Base-by-base conservation (phyloP, 2,888 invertebrate genomes). In the Drosophila emarginata region DNA sequence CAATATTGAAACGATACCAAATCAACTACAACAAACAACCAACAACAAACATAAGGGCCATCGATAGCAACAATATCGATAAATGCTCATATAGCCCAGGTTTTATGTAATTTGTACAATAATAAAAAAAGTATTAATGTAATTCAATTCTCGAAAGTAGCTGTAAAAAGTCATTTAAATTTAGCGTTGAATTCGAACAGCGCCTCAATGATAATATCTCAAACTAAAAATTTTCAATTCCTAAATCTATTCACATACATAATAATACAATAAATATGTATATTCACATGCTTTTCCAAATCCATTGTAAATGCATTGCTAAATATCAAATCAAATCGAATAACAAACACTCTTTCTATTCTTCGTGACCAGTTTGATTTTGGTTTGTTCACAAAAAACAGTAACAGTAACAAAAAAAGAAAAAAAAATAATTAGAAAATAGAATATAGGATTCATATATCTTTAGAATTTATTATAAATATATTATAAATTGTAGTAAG, bases 31-130 rank as follows among this genome's bases (percentile, higher is more conserved):
- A 37, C 63, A 60, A 74, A 50, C 65, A 64, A 87, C 75, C 80
- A 75, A 77, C 75, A 87, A 82, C 88, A 88, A 82, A 86, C 82
- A 83, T 80, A 83, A 79, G 67, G 69, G 64, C 69, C 60, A 66
- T 72, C 70, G 54, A 60, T 64, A 40, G 51, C 45, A 65, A 40
- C 58, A 28, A 39, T 59, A 57, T 28, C 54, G 57, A 50, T 65
- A 60, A 15, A 36, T 26, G n/a, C 36, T 32, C 7, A 36, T 14
- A 51, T 53, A 57, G 12, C 14, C 26, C 56, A 54, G 26, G 21
- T 32, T 56, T 26, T 45, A 14, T 45, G 45, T 45, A 45, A 14
- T 45, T 45, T 45, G 45, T 45, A 45, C 45, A 45, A 14, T 21
- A 45, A 21, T 15, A 23, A 23, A 14, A 45, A 45, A 45, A 45